phyloP scores from a whole-genome alignment of 2,113 vertebrate species.

The Protobothrops flavoviridis region DNA sequence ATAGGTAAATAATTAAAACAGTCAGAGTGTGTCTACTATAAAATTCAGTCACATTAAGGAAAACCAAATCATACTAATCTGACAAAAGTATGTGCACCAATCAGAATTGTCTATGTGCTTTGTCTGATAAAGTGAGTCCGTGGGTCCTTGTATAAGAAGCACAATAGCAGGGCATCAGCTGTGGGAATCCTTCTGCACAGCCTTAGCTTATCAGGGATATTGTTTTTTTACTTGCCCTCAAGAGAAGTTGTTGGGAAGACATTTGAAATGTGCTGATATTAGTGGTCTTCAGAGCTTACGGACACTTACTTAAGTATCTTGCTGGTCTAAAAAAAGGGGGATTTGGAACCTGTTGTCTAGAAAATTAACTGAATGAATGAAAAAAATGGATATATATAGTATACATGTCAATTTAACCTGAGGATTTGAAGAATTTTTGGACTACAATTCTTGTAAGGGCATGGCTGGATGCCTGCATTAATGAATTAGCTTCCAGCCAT shows the following conservation, averaged over 20 bases:
- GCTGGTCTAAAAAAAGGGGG: background rate
- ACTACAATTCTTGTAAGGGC: background rate
- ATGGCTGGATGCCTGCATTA: background rate
- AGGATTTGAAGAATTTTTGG: background rate
- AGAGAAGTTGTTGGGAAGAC: background rate
- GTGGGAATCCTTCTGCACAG: background rate
- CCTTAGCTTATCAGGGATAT: background rate
- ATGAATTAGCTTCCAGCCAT: background rate
- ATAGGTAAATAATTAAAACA: background rate
- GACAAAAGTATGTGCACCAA: background rate
- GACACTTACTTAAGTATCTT: background rate
- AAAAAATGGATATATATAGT: background rate
- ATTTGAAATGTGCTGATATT: background rate
- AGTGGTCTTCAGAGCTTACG: background rate
- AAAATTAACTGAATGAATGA: background rate
- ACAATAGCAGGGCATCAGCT: background rate
- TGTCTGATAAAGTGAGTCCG: background rate
- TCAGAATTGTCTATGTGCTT: background rate
- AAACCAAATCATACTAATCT: background rate
- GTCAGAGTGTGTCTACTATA: background rate
- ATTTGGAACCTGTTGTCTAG: background rate
- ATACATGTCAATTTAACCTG: background rate
- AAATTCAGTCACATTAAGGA: background rate
- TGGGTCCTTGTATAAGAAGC: background rate
- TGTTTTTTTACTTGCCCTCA: background rate